Evolutionary conservation across 2,888 invertebrate species (phyloP).

Genomic region (Chymomyza procnemis): DNA sequence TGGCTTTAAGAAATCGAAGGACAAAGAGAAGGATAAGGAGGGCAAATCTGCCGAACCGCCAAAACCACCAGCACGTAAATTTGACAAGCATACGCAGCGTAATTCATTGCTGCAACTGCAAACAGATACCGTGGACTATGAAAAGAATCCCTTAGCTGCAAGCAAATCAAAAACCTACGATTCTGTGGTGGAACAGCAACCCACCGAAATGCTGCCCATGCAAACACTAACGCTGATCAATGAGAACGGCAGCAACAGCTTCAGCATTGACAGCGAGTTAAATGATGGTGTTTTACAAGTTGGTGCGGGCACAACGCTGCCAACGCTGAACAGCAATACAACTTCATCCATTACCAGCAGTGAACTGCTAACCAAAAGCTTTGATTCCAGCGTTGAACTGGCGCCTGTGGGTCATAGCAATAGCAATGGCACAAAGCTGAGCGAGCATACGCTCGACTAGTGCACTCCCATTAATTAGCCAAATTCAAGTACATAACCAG

Average conservation of each 20-base stretch:
- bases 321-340: conserved; percentile 61
- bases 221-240: conserved; percentile 73
- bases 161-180: conserved; percentile 58
- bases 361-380: conserved; percentile 73
- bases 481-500: conserved; percentile 59
- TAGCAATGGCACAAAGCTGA: conserved; percentile 59
- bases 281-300: conserved; percentile 65
- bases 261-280: conserved; percentile 74
- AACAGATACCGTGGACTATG: conserved; percentile 61
- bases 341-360: conserved; percentile 72
- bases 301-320: conserved; percentile 41
- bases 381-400: conserved; percentile 73
- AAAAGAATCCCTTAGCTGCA: conserved; percentile 57
- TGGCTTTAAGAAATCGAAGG: conserved; percentile 78
- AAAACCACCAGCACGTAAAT: conserved; percentile 76
- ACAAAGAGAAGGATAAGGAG: conserved; percentile 74
- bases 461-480: conserved; percentile 54
- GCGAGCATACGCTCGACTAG: conserved; percentile 54
- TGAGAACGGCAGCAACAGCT: conserved; percentile 74
- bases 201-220: conserved; percentile 75
- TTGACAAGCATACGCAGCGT: conserved; percentile 76
- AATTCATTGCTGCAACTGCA: conserved; percentile 75
- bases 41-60: conserved; percentile 61
- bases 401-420: conserved; percentile 57
- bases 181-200: conserved; percentile 49